These are phyloP conservation scores for Semnornis frantzii DNA, from an alignment of 2,113 vertebrate species.

Conservation along the genomic window DNA sequence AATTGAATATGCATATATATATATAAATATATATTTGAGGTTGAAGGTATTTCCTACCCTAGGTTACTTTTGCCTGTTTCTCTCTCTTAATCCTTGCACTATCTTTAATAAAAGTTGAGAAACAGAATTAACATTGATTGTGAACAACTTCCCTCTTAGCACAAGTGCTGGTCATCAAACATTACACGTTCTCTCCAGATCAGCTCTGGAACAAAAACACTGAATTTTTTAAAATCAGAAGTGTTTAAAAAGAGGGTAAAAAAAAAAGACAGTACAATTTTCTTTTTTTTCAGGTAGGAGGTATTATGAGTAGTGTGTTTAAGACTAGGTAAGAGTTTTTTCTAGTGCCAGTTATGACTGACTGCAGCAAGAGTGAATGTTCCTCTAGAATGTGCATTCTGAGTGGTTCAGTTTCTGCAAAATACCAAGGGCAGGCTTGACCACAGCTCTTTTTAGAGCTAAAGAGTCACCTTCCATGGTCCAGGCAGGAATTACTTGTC, in stretches of 20 bases:
- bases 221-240: neutral
- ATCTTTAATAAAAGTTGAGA: neutral
- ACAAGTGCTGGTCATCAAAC: neutral
- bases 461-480: neutral
- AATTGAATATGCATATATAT: neutral
- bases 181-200: neutral
- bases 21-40: neutral
- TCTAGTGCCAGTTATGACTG: neutral
- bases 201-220: neutral
- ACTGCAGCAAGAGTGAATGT: neutral
- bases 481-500: neutral
- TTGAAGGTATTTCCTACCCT: neutral
- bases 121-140: neutral
- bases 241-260: neutral
- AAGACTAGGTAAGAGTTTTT: neutral
- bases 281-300: neutral
- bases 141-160: neutral
- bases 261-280: neutral
- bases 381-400: neutral
- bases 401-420: neutral
- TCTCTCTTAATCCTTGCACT: neutral
- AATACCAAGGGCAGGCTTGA: neutral
- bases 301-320: neutral
- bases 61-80: neutral
- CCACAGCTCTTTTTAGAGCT: neutral